Percentiles rank a stretch among this genome's conserved stretches.
Conservation (phyloP, 1,140 invertebrate species). For the Pomacea maculata region DNA sequence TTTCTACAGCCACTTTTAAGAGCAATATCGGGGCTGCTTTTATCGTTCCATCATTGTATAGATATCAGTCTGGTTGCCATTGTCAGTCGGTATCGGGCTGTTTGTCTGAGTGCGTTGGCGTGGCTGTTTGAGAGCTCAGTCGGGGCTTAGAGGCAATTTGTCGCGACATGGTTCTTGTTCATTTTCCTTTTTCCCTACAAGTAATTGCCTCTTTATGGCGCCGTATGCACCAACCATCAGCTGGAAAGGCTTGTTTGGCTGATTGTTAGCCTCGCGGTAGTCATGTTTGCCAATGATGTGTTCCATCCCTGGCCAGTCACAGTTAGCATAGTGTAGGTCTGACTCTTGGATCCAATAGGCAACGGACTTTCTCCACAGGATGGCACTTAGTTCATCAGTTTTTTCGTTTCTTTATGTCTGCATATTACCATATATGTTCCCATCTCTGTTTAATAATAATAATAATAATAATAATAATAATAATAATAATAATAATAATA, state of each 20-base stretch:
- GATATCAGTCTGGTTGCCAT: too few species aligned
- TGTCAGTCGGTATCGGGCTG: too few species aligned
- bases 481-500: too few species aligned
- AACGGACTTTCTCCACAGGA: not conserved
- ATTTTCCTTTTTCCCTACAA: not conserved
- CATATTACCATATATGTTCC: too few species aligned
- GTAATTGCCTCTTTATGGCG: not conserved
- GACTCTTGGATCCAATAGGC: not conserved
- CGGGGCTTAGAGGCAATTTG: not conserved
- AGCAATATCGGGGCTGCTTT: too few species aligned
- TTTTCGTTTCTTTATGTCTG: too few species aligned
- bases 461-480: too few species aligned
- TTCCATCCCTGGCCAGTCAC: not conserved
- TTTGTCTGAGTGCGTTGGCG: not conserved
- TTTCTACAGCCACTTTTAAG: too few species aligned
- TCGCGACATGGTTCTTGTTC: not conserved
- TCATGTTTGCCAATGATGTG: not conserved
- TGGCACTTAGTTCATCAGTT: too few species aligned
- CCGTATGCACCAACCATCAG: not conserved
- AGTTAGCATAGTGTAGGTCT: not conserved
- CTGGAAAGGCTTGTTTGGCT: not conserved
- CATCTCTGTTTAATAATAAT: too few species aligned
- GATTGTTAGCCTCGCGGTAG: not conserved
- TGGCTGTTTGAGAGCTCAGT: not conserved
- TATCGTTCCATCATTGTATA: too few species aligned